Conservation (phyloP, 2,113 vertebrate species). For the Dryoscopus gambensis region DNA sequence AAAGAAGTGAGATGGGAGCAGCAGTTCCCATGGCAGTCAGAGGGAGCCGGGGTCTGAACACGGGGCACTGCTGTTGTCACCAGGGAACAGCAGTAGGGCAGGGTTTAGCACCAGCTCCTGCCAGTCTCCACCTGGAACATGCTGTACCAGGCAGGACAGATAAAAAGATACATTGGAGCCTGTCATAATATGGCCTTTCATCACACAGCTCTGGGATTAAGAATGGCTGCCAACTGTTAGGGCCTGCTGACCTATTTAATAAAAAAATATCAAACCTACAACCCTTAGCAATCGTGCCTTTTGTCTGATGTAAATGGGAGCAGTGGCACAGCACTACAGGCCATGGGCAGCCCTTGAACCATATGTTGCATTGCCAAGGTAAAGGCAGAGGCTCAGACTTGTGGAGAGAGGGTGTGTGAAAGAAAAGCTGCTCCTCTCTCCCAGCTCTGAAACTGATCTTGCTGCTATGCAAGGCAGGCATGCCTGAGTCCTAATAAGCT, state of each 20-base stretch:
- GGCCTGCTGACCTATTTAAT: slow-evolving; percentile 34
- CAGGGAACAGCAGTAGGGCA: neutral
- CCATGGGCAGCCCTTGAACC: neutral
- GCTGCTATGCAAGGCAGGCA: neutral
- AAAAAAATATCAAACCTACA: neutral
- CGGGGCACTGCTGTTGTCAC: neutral
- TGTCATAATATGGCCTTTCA: slow-evolving; percentile 29
- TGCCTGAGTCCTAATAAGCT: neutral
- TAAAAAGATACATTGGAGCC: slow-evolving; percentile 47
- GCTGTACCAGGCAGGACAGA: slow-evolving; percentile 30
- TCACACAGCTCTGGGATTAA: neutral
- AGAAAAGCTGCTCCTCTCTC: neutral
- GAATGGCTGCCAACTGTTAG: slow-evolving; percentile 8
- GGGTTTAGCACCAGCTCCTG: neutral
- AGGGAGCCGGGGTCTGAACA: neutral
- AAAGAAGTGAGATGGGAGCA: neutral
- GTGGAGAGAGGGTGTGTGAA: neutral
- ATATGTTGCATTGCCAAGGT: neutral
- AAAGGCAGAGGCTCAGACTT: slow-evolving; percentile 8
- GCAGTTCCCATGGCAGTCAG: neutral
- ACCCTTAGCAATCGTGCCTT: neutral
- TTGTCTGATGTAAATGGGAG: neutral
- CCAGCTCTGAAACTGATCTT: neutral
- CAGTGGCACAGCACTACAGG: neutral
- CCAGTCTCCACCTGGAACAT: slow-evolving; percentile 45